Conservation (phyloP, 2,113 vertebrate species). For the Corapipo altera region DNA sequence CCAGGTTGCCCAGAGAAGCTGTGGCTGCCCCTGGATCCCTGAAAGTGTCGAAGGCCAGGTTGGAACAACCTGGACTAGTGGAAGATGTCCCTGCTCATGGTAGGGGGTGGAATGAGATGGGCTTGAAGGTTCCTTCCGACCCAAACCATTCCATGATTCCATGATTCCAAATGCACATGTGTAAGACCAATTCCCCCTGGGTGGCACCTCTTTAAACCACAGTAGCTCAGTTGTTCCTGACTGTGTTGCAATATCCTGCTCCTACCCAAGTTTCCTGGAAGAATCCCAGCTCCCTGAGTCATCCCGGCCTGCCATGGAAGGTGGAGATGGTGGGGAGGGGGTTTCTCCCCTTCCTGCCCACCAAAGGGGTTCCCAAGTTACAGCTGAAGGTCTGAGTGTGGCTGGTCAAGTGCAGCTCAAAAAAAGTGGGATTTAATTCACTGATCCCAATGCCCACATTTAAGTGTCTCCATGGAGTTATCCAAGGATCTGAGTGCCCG, state of each 20-base stretch:
- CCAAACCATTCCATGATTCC: background rate
- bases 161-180: accelerated
- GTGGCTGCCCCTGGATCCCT: background rate
- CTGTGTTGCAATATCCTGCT: background rate
- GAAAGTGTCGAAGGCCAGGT: background rate
- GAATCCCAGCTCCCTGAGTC: background rate
- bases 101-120: background rate
- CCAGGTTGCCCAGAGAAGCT: background rate
- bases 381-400: background rate
- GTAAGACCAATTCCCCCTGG: background rate
- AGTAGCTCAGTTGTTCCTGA: background rate
- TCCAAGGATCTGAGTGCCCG: background rate
- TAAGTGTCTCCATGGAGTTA: background rate
- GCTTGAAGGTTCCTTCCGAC: accelerated
- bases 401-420: background rate
- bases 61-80: background rate
- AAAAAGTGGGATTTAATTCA: background rate
- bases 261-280: background rate
- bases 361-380: background rate
- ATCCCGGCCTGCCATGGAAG: background rate
- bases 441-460: background rate
- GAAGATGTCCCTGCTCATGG: background rate
- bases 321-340: background rate
- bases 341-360: background rate
- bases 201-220: background rate